Evolutionary conservation across 2,797 vertebrate genomes (phyloP), one percentile per base, ranked within the genome.

Genomic region (Anabas testudineus): DNA sequence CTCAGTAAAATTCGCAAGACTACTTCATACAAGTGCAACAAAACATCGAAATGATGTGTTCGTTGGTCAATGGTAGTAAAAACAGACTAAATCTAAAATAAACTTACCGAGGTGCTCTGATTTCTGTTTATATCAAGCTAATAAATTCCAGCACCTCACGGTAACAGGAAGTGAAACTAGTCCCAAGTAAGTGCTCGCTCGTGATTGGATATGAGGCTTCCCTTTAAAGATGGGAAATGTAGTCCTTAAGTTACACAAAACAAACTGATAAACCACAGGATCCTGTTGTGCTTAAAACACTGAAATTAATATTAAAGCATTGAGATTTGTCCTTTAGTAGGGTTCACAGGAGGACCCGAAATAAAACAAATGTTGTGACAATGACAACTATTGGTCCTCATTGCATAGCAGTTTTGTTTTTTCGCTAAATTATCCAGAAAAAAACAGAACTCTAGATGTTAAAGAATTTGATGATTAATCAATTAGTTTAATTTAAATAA

Each of bases 141-240:
- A 37, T n/a, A 42, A 53, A 10, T 22, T n/a, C 4, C 68, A 59
- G 32, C 71, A 62, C 75, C 71, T 74, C 71, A 74, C 63, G 57
- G 60, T 59, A 80, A 62, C 80, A 26, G 90, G 82, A 90, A 87
- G 78, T 75, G 8, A 30, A 53, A 67, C 42, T 60, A 52, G 37
- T 14, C 15, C 3, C 39, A 19, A 28, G 37, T 13, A 22, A 18
- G 1, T 24, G 45, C 34, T 64, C 7, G 28, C 61, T 51, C 32
- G 34, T 83, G 83, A 84, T 84, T 85, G 81, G 78, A 52, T 77
- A 26, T 71, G 76, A 80, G 56, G 70, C 2, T 0, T 3, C 7
- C 7, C 0, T 10, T 0, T 0, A 2, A 7, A 14, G 3, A 52
- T 56, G 89, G 90, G 83, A 82, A 65, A 54, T 91, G 89, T 87